Base-by-base conservation (phyloP, 2,113 vertebrate genomes). In the Ornithorhynchus anatinus region DNA sequence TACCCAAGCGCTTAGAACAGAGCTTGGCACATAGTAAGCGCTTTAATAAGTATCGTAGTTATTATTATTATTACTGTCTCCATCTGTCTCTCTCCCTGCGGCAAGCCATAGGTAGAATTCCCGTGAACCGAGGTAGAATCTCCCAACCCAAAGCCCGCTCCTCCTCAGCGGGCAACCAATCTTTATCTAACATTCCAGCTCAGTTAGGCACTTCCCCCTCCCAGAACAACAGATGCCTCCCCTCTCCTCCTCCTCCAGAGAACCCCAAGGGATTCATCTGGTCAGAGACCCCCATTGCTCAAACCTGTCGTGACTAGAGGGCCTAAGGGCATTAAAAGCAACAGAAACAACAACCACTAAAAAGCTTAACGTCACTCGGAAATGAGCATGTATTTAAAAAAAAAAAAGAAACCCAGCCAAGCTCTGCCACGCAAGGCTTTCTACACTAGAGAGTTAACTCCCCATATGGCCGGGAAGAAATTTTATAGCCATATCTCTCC, bases 281-380 rank as follows among this genome's bases (percentile, higher is more conserved):
- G 63, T 83, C 84, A 77, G 10, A 16, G 38, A 70, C 5, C 43
- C 54, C 57, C 69, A 33, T 37, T 76, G 40, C 74, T 60, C 23
- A 44, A 27, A 61, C 60, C 69, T 71, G 82, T 87, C 79, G 59
- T 77, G 59, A 81, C 62, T 54, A 67, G 59, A 44, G 40, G 14
- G 60, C 81, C 33, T 35, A 23, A 36, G 48, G 79, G 70, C 72
- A 84, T 59, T 51, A 84, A 82, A 63, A 35, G 17, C 50, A 57
- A 57, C 27, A 12, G 76, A 60, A 70, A 84, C 77, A 84, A 84
- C 51, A 66, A n/a, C n/a, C n/a, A n/a, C n/a, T n/a, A n/a, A n/a
- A n/a, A n/a, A 75, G 77, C 86, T 76, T 36, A 72, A 79, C 52
- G 84, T 77, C 7, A 14, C 76, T 87, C 82, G 72, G 67, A 84